These are phyloP conservation scores for Lepidocyrtinus sp. DNA, from an alignment of 2,888 invertebrate genomes.

Conservation along the genomic window DNA sequence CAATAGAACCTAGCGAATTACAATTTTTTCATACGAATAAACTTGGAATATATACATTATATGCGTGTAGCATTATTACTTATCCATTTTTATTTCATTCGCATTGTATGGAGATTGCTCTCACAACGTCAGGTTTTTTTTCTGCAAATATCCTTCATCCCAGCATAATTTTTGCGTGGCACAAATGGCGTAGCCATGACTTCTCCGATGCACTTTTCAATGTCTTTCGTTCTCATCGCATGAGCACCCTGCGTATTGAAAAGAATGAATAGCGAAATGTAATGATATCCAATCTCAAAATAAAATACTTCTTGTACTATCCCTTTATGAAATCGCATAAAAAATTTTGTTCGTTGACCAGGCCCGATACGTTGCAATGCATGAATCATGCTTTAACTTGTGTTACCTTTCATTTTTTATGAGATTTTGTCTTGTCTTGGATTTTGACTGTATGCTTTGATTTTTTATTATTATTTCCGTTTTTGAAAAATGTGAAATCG, in stretches of 20 bases:
- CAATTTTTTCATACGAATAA: no score
- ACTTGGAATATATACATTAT: background rate
- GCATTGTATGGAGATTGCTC: conserved; percentile 10
- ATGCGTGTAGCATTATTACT: background rate
- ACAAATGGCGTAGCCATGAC: conserved; percentile 58
- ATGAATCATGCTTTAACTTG: conserved; percentile 11
- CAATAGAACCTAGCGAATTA: no score
- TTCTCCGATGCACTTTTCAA: conserved; percentile 57
- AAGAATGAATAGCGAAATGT: background rate
- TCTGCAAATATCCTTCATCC: conserved; percentile 11
- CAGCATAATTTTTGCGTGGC: conserved; percentile 49
- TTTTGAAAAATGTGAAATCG: conserved; percentile 40
- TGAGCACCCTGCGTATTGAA: conserved; percentile 44
- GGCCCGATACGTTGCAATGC: conserved; percentile 5
- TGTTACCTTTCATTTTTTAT: conserved; percentile 9
- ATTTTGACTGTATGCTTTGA: conserved; percentile 32
- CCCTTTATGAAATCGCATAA: background rate
- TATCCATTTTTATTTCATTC: background rate
- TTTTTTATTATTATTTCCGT: conserved; percentile 24
- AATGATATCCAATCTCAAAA: background rate
- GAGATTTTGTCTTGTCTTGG: conserved; percentile 36
- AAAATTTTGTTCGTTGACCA: no score
- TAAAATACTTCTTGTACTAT: background rate
- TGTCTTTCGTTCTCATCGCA: conserved; percentile 56
- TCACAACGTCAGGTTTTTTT: background rate